A percentile compares a stretch with the other conserved stretches of the same genome.
Evolutionary conservation across 2,888 invertebrate species (phyloP).

Genomic region (Aspidapion aeneum): DNA sequence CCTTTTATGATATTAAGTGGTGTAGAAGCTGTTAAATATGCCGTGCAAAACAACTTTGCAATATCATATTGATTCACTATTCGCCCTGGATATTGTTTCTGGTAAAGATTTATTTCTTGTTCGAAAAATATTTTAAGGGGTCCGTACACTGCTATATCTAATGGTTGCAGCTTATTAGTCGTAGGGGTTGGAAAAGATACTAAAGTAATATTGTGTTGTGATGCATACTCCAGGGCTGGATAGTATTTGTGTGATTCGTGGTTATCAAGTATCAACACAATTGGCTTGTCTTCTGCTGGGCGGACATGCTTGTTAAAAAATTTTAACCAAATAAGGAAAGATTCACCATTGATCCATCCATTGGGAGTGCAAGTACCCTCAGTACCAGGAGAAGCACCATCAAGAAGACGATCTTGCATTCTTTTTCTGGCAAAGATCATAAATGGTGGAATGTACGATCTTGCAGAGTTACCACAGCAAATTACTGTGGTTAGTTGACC

Average conservation of each 20-base stretch:
- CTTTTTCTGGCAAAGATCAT: conserved; percentile 35
- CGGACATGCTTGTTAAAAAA: no score
- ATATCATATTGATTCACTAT: no score
- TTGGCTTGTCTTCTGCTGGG: not conserved
- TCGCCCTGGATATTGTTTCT: no score
- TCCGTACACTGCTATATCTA: conserved; percentile 7
- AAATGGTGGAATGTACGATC: conserved; percentile 37
- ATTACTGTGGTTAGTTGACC: no score
- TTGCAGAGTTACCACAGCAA: no score
- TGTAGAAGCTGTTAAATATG: no score
- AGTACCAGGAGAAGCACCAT: conserved; percentile 9
- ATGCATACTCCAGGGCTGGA: conserved; percentile 6
- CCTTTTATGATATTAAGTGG: no score
- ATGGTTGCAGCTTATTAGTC: conserved; percentile 5
- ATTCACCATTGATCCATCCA: conserved; percentile 8
- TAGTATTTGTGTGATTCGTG: conserved; percentile 7
- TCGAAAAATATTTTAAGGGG: conserved; percentile 6
- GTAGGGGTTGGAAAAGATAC: conserved; percentile 4
- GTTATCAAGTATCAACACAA: conserved; percentile 7
- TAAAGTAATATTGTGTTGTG: not conserved
- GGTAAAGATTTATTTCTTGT: conserved; percentile 1
- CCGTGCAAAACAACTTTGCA: no score
- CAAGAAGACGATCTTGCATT: conserved; percentile 33
- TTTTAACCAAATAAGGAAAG: conserved; percentile 6
- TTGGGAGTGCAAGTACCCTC: not conserved